phyloP scores from a whole-genome alignment of 2,888 invertebrate species.

The Nycteola revayana region DNA sequence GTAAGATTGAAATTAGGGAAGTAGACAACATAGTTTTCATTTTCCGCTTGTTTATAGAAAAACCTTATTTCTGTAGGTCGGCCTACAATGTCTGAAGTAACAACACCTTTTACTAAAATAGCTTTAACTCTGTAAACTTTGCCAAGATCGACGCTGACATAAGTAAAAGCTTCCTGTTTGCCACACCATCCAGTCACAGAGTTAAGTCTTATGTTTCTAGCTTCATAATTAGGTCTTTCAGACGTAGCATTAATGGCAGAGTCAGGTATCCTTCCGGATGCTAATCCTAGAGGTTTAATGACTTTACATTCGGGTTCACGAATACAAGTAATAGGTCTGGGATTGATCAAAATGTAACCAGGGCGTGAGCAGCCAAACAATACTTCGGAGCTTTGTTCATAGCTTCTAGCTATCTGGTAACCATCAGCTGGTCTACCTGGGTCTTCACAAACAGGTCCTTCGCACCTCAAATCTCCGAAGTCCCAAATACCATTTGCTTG shows the following conservation, averaged over 20 bases:
- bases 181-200: conserved; percentile 98
- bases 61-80: conserved; percentile 97
- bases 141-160: conserved; percentile 96
- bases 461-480: conserved; percentile 96
- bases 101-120: conserved; percentile 95
- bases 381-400: conserved; percentile 95
- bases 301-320: conserved; percentile 97
- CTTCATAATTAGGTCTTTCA: conserved; percentile 95
- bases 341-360: conserved; percentile 96
- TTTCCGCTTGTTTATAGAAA: conserved; percentile 97
- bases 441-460: conserved; percentile 98
- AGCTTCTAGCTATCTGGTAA: conserved; percentile 90
- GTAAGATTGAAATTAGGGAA: conserved; percentile 98
- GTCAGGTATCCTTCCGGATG: conserved; percentile 96
- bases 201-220: conserved; percentile 92
- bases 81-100: conserved; percentile 97
- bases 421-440: conserved; percentile 97
- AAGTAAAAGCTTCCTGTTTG: conserved; percentile 98
- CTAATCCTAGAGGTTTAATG: conserved; percentile 93
- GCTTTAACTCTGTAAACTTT: conserved; percentile 96
- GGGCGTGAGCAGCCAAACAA: conserved; percentile 94
- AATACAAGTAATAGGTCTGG: conserved; percentile 93
- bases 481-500: conserved; percentile 97
- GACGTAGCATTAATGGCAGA: conserved; percentile 97
- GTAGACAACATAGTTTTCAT: conserved; percentile 97